A percentile compares a stretch with the other conserved stretches of the same genome.
phyloP scores from a whole-genome alignment of 92 coral and sea anemone species.

The Zoanthus gigantus region DNA sequence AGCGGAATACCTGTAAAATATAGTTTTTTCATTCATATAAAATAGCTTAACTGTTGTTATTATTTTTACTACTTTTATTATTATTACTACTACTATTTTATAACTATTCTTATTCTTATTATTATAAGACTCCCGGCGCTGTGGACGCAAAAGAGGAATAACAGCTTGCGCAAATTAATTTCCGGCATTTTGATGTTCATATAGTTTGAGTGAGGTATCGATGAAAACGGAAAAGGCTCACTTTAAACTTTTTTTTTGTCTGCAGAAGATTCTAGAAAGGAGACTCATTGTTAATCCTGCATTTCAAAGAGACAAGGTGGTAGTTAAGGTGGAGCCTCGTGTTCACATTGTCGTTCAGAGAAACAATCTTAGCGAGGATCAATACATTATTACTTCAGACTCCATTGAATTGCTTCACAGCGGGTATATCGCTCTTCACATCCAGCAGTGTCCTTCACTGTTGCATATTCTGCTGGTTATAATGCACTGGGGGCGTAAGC shows the following conservation, averaged over 20 bases:
- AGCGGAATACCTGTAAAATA: too few relatives aligned
- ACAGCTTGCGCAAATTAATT: too few relatives aligned
- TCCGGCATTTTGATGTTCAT: too few relatives aligned
- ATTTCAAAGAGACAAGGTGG: not conserved
- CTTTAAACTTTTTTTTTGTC: not conserved
- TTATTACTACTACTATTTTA: too few relatives aligned
- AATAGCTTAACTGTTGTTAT: too few relatives aligned
- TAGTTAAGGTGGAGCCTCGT: not conserved
- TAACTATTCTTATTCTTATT: too few relatives aligned
- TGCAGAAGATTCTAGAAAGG: not conserved
- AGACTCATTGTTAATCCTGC: not conserved
- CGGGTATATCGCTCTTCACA: slow-evolving; percentile 67
- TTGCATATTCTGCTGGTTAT: slow-evolving; percentile 70
- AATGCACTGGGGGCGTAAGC: slow-evolving; percentile 86
- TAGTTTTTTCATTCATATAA: too few relatives aligned
- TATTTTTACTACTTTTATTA: too few relatives aligned
- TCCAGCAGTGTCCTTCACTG: slow-evolving; percentile 83
- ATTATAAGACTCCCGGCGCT: too few relatives aligned
- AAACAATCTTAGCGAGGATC: not conserved
- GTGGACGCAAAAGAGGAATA: too few relatives aligned
- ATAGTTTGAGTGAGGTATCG: too few relatives aligned
- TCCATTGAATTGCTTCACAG: slow-evolving; percentile 58
- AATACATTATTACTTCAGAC: slow-evolving; percentile 65
- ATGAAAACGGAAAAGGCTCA: not conserved
- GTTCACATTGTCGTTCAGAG: slow-evolving; percentile 7